These are phyloP conservation scores for Ataeniobius toweri DNA, from an alignment of 2,797 vertebrate species.

Conservation along the genomic window DNA sequence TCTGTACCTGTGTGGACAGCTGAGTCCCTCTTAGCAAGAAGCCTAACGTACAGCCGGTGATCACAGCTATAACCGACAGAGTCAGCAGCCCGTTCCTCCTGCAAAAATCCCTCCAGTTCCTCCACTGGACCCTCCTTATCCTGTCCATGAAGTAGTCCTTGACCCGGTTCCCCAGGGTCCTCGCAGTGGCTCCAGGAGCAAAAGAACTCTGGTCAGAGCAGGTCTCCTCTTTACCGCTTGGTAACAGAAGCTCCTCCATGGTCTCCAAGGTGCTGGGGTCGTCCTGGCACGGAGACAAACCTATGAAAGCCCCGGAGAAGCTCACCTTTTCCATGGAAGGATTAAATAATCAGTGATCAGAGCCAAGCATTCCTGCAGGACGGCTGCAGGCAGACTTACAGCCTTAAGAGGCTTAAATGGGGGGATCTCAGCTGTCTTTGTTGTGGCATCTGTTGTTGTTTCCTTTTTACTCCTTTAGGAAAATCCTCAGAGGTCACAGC, in stretches of 20 bases:
- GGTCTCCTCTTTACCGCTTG: slow-evolving; percentile 64
- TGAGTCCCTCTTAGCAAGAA: slow-evolving; percentile 83
- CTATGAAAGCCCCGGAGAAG: slow-evolving; percentile 23
- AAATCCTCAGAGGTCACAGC: slow-evolving; percentile 4
- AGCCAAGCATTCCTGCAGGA: slow-evolving; percentile 27
- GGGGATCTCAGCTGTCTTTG: slow-evolving; percentile 58
- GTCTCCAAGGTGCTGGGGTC: neutral
- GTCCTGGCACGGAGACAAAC: slow-evolving; percentile 47
- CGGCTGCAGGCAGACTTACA: slow-evolving; percentile 49
- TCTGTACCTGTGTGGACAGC: slow-evolving; percentile 81
- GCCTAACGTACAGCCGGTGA: slow-evolving; percentile 84
- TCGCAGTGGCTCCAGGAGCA: slow-evolving; percentile 30
- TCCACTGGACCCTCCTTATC: neutral
- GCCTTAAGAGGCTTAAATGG: slow-evolving; percentile 74
- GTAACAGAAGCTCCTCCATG: slow-evolving; percentile 81
- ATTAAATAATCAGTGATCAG: slow-evolving; percentile 64
- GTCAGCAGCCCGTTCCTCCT: slow-evolving; percentile 84
- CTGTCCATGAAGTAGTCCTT: slow-evolving; percentile 47
- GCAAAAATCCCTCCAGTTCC: slow-evolving; percentile 60
- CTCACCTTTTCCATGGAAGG: slow-evolving; percentile 52
- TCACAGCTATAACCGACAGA: slow-evolving; percentile 83
- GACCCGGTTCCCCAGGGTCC: slow-evolving; percentile 59
- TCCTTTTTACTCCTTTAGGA: slow-evolving; percentile 3
- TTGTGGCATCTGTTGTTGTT: slow-evolving; percentile 38
- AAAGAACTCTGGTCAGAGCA: slow-evolving; percentile 47